Percentiles rank a stretch among this genome's conserved stretches.
Conservation (phyloP, 2,797 vertebrate species). For the Enteromius paludinosus region DNA sequence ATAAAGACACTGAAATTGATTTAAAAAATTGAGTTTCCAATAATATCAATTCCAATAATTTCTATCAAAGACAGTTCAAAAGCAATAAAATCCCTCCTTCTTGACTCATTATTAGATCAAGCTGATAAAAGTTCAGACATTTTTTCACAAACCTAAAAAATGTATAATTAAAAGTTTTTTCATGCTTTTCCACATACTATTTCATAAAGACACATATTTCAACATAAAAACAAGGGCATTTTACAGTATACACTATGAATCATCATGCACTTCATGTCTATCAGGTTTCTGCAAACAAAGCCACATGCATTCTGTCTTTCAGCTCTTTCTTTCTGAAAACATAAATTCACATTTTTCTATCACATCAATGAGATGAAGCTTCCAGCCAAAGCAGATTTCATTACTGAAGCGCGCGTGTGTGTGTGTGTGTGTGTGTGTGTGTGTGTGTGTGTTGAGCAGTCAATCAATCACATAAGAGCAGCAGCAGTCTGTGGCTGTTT, state of each 20-base stretch:
- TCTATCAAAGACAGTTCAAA: not conserved
- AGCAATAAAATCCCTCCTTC: not conserved
- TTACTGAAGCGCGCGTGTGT: constrained; percentile 67
- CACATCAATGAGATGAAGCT: constrained; percentile 75
- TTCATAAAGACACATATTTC: not conserved
- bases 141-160: not conserved
- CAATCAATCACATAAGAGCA: constrained; percentile 27
- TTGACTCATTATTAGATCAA: not conserved
- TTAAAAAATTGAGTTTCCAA: too few relatives aligned
- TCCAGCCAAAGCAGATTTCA: constrained; percentile 72
- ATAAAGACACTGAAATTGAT: too few relatives aligned
- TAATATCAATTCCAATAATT: not conserved
- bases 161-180: not conserved
- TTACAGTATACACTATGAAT: not conserved
- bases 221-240: not conserved
- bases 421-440: constrained; percentile 24
- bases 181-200: not conserved
- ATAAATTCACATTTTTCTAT: constrained; percentile 75
- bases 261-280: not conserved
- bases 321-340: constrained; percentile 63
- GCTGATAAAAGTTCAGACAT: not conserved
- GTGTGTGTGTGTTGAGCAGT: constrained; percentile 17
- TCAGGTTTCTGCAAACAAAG: not conserved
- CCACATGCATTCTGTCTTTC: constrained; percentile 41
- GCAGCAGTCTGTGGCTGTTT: not conserved